phyloP scores from a whole-genome alignment of 2,797 vertebrate genomes.

The Pampus argenteus region DNA sequence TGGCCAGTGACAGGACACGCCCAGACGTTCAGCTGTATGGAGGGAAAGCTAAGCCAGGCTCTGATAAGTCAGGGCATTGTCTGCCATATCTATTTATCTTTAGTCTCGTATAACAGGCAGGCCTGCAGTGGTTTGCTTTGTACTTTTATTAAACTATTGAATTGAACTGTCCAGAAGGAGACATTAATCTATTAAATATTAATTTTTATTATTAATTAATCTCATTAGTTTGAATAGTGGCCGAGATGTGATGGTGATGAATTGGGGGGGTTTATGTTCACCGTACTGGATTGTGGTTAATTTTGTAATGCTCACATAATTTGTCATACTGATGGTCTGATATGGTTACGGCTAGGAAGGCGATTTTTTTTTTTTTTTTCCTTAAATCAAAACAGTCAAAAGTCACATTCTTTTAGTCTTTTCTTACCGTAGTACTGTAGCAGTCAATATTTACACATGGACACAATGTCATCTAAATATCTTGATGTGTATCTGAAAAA shows the following conservation, averaged over 20 bases:
- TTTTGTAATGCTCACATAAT: constrained; percentile 35
- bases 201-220: too few species aligned
- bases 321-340: constrained; percentile 7
- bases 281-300: constrained; percentile 28
- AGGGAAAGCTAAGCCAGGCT: constrained; percentile 23
- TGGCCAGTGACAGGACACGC: constrained; percentile 64
- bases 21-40: constrained; percentile 42
- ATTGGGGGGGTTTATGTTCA: constrained; percentile 23
- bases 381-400: too few species aligned
- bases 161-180: constrained; percentile 6
- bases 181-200: constrained; percentile 32
- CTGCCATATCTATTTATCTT: constrained; percentile 38
- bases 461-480: not conserved
- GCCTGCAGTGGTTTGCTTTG: constrained; percentile 17
- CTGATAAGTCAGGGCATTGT: constrained; percentile 48
- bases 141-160: constrained; percentile 27
- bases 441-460: not conserved
- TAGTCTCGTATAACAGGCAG: constrained; percentile 18
- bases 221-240: constrained; percentile 28
- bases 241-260: constrained; percentile 24
- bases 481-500: not conserved
- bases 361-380: too few species aligned
- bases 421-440: not conserved
- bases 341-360: constrained; percentile 17
- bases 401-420: not conserved